These are phyloP conservation scores for Sturnira hondurensis DNA, from an alignment of 2,113 vertebrate species.

Conservation along the genomic window DNA sequence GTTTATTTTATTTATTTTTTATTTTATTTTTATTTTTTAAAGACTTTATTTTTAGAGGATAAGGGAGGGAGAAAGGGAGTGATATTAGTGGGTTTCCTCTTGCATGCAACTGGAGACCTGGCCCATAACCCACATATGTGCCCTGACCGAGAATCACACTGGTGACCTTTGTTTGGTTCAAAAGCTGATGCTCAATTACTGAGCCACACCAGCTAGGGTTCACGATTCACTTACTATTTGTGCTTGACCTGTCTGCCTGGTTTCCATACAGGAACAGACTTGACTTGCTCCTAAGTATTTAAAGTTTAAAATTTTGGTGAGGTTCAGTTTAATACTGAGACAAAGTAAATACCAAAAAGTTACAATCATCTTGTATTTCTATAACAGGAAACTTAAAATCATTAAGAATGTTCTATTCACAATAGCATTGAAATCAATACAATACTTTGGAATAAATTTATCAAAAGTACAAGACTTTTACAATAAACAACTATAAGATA, in stretches of 20 bases:
- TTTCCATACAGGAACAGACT: neutral
- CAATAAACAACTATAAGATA: neutral
- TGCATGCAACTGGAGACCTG: too few relatives aligned
- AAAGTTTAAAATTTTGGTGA: neutral
- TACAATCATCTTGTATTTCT: neutral
- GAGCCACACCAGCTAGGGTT: neutral
- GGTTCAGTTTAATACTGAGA: neutral
- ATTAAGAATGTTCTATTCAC: neutral
- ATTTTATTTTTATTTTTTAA: too few relatives aligned
- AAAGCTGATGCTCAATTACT: too few relatives aligned
- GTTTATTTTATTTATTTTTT: neutral
- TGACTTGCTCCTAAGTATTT: neutral
- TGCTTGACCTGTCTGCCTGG: neutral
- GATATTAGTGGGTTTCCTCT: too few relatives aligned
- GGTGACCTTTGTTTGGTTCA: too few relatives aligned
- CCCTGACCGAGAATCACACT: too few relatives aligned
- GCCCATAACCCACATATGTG: too few relatives aligned
- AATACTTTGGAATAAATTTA: neutral
- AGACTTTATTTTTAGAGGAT: too few relatives aligned
- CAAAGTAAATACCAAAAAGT: neutral
- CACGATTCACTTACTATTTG: neutral
- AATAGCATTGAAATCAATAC: neutral
- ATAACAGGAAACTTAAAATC: neutral
- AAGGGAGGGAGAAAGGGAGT: too few relatives aligned
- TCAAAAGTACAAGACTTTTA: neutral